Percentiles rank a stretch among this genome's conserved stretches.
Conservation (phyloP, 2,113 vertebrate species). For the Myocastor coypus region DNA sequence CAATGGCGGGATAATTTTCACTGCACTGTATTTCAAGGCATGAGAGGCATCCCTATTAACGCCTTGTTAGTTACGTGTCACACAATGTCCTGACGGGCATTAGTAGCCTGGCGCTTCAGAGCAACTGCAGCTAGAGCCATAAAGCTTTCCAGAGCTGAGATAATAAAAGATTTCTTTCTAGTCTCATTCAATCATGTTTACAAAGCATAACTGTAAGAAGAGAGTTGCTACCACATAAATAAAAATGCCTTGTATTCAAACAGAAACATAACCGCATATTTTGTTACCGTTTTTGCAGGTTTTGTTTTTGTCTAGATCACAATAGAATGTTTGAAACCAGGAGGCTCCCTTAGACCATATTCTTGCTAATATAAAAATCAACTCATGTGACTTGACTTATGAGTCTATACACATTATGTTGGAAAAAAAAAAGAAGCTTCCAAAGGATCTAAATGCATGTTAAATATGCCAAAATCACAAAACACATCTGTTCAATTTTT, state of each 20-base stretch:
- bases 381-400: constrained; percentile 60
- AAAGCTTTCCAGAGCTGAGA: constrained; percentile 44
- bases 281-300: constrained; percentile 30
- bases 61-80: constrained; percentile 8
- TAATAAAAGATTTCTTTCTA: constrained; percentile 30
- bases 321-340: constrained; percentile 58
- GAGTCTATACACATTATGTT: constrained; percentile 31
- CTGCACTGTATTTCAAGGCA: background rate
- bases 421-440: constrained; percentile 57
- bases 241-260: constrained; percentile 27
- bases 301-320: constrained; percentile 29
- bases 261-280: constrained; percentile 55
- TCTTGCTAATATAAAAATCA: constrained; percentile 75
- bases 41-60: background rate
- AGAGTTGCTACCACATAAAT: constrained; percentile 38
- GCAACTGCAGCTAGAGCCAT: constrained; percentile 38
- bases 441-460: constrained; percentile 49
- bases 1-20: constrained; percentile 47
- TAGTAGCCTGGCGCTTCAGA: constrained; percentile 11
- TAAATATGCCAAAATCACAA: constrained; percentile 66
- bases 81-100: background rate
- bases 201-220: constrained; percentile 5
- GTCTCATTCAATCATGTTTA: constrained; percentile 56
- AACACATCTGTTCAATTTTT: background rate
- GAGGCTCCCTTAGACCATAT: constrained; percentile 56